Base-by-base conservation (phyloP, 2,888 invertebrate species). In the Mythimna vitellina region DNA sequence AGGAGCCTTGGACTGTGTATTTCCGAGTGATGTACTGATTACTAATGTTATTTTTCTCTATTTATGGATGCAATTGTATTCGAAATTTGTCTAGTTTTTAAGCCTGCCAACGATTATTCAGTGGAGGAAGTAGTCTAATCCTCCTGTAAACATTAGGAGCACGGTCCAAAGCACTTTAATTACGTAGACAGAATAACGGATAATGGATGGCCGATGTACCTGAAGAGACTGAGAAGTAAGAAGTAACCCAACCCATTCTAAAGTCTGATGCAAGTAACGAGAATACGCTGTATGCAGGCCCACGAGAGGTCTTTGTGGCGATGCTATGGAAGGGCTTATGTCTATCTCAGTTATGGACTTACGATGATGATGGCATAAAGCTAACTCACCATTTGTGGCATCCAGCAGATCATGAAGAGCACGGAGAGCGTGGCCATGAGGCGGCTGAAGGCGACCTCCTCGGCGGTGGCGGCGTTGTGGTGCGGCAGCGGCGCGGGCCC, bases 351-450 rank as follows among this genome's bases (percentile, higher is more conserved):
- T 32, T n/a, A 7, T 12, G n/a, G 32, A 58, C 8, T 38, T 22
- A 14, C 7, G 14, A 20, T 49, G 46, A 72, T 54, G 17, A n/a
- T 46, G 46, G 9, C 7, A 49, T 22, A n/a, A 29, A 35, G 7
- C 1, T 10, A 8, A 25, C 96, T 96, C 90, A 98, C 98, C 98
- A 98, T 97, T 93, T 98, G 98, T 35, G 98, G 98, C 94, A 98
- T 96, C 98, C 98, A 99, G 93, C 98, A 98, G 58, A 98, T 94
- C 88, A 98, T 97, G 92, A 98, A 98, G 42, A 98, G 97, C 80
- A 98, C 97, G 81, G 98, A 98, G 57, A 99, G 97, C 65, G 97
- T 97, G 2, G 98, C 98, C 98, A 98, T 98, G 58, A 98, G 96
- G 86, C 98, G 97, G 84, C 98, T 98, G 93, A 99, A 98, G 77